Percentiles rank a stretch among this genome's conserved stretches.
These are phyloP conservation scores for Cassiopea xamachana DNA, from an alignment of 30 jellyfish, hydroid and myxozoan genomes.

Conservation along the genomic window DNA sequence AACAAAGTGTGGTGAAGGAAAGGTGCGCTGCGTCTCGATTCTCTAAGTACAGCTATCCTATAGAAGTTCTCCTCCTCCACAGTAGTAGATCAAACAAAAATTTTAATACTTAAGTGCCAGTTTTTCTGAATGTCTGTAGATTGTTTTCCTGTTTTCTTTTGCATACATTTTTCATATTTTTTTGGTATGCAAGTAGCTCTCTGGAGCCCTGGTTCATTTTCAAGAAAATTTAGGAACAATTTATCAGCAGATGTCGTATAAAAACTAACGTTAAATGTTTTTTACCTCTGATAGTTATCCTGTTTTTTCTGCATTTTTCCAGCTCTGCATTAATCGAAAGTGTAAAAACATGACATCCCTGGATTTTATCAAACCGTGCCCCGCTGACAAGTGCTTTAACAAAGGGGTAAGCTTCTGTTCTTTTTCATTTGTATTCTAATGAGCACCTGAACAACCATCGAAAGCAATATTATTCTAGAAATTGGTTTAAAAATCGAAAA, in stretches of 20 bases:
- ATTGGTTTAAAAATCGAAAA: no score
- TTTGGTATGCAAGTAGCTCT: no score
- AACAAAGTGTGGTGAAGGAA: slow-evolving; percentile 90
- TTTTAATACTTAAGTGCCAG: no score
- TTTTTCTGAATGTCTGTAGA: no score
- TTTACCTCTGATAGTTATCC: no score
- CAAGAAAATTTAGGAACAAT: no score
- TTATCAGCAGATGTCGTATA: no score
- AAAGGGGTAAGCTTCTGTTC: slow-evolving; percentile 80
- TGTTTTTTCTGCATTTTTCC: background rate
- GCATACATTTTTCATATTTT: no score
- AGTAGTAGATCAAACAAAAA: background rate
- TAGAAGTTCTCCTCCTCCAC: background rate
- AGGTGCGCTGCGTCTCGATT: slow-evolving; percentile 34
- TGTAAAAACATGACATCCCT: slow-evolving; percentile 76
- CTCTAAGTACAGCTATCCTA: background rate
- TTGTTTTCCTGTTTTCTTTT: no score
- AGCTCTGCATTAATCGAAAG: slow-evolving; percentile 82
- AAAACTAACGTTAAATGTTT: background rate
- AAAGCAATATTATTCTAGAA: no score
- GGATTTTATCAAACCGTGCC: slow-evolving; percentile 68
- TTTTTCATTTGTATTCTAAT: background rate
- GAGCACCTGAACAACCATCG: no score
- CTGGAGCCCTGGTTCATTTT: no score
- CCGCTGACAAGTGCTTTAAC: slow-evolving; percentile 66